phyloP scores from a whole-genome alignment of 2,888 invertebrate species.

The Acronicta leporina region DNA sequence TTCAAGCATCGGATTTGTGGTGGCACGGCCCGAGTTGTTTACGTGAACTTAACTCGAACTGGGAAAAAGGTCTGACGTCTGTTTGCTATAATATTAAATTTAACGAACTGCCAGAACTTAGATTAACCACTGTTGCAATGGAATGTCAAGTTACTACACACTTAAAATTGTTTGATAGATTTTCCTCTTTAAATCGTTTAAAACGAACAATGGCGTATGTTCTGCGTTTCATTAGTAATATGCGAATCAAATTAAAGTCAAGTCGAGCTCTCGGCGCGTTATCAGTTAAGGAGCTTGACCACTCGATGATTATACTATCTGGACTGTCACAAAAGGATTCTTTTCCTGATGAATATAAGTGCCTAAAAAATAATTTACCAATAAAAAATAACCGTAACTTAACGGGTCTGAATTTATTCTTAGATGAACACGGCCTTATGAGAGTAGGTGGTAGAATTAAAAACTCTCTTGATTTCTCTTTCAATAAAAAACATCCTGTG shows the following conservation, averaged over 20 bases:
- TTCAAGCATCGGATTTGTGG: conserved; percentile 8
- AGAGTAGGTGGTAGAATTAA: conserved; percentile 9
- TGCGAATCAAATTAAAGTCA: not conserved
- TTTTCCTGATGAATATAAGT: not conserved
- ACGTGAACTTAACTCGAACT: not conserved
- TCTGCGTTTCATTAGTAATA: conserved; percentile 2
- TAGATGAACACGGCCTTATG: conserved; percentile 2
- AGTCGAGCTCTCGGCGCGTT: not conserved
- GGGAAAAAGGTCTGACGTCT: not conserved
- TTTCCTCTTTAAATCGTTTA: conserved; percentile 6
- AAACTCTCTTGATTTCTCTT: not conserved
- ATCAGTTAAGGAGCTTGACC: not conserved
- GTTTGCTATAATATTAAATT: not conserved
- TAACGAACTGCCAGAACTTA: conserved; percentile 3
- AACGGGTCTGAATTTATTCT: conserved; percentile 1
- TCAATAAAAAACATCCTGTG: no score
- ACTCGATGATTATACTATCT: not conserved
- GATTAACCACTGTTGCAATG: not conserved
- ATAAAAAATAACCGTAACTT: not conserved
- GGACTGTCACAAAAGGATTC: conserved; percentile 5
- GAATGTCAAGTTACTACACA: not conserved
- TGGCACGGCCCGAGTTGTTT: conserved; percentile 18
- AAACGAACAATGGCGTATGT: conserved; percentile 1
- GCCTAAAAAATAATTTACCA: not conserved
- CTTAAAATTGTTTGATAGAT: not conserved